Percentiles rank a stretch among this genome's conserved stretches.
phyloP scores from a whole-genome alignment of 2,797 vertebrate species.

The Mareca penelope region DNA sequence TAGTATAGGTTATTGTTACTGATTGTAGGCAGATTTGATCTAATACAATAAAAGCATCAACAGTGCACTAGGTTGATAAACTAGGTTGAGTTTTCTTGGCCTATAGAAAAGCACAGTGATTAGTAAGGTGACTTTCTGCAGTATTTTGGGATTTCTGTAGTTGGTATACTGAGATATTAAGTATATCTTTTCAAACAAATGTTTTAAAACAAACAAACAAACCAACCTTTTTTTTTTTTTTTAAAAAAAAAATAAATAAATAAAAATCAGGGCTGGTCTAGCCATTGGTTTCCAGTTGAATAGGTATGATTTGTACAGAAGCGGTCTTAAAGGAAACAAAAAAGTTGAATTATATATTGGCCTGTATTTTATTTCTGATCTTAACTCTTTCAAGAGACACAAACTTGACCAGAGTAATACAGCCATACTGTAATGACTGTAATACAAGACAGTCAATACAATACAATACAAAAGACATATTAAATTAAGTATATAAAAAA shows the following conservation, averaged over 20 bases:
- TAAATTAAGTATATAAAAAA: not conserved
- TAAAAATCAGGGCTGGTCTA: not conserved
- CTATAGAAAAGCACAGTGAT: not conserved
- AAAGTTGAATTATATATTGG: not conserved
- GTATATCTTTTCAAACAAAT: not conserved
- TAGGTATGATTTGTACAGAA: not conserved
- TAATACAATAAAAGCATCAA: not conserved
- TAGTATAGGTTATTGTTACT: not conserved
- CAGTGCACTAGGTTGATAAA: not conserved
- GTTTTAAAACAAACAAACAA: not conserved
- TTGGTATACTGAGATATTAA: not conserved
- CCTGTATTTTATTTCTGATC: not conserved
- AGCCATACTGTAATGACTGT: not conserved
- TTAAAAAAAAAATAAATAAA: not conserved
- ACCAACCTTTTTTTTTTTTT: not conserved
- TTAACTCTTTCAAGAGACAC: not conserved
- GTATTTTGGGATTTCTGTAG: not conserved
- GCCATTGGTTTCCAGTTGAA: not conserved
- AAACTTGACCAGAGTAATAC: not conserved
- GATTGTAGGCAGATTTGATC: not conserved
- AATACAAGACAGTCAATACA: too few species aligned
- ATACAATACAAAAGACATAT: not conserved
- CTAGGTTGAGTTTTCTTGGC: not conserved
- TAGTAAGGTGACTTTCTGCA: not conserved
- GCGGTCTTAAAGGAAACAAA: not conserved